Evolutionary conservation across 1,140 invertebrate species (phyloP).

Genomic region (Drosophila pectinifera): DNA sequence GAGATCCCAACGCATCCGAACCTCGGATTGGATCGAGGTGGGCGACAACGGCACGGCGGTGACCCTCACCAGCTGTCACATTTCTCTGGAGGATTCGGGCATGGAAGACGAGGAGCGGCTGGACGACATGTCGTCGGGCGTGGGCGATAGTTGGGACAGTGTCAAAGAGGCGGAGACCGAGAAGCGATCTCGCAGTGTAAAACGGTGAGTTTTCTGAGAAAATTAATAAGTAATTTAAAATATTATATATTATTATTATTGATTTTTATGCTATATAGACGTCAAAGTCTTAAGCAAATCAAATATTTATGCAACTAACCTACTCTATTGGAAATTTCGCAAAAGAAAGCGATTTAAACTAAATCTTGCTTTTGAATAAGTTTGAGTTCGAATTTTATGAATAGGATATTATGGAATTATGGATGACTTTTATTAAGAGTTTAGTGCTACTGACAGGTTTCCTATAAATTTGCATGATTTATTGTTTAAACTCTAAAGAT

Average conservation of each 20-base stretch:
- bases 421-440: constrained; percentile 1
- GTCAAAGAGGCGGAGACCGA: constrained; percentile 84
- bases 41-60: constrained; percentile 84
- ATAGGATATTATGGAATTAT: neutral
- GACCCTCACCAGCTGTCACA: constrained; percentile 81
- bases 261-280: too few relatives aligned
- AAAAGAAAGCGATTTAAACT: neutral
- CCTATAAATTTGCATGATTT: constrained; percentile 11
- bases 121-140: constrained; percentile 84
- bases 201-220: constrained; percentile 69
- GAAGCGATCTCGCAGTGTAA: constrained; percentile 72
- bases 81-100: constrained; percentile 83
- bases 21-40: constrained; percentile 84
- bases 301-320: neutral
- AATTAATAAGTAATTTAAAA: neutral
- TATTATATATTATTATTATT: neutral
- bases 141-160: constrained; percentile 85
- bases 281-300: too few relatives aligned
- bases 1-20: constrained; percentile 80
- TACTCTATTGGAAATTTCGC: neutral
- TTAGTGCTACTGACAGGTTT: neutral
- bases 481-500: neutral
- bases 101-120: constrained; percentile 84
- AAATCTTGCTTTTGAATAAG: neutral
- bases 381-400: neutral